phyloP scores from a whole-genome alignment of 2,888 invertebrate genomes.

The Hofmannophila pseudospretella region DNA sequence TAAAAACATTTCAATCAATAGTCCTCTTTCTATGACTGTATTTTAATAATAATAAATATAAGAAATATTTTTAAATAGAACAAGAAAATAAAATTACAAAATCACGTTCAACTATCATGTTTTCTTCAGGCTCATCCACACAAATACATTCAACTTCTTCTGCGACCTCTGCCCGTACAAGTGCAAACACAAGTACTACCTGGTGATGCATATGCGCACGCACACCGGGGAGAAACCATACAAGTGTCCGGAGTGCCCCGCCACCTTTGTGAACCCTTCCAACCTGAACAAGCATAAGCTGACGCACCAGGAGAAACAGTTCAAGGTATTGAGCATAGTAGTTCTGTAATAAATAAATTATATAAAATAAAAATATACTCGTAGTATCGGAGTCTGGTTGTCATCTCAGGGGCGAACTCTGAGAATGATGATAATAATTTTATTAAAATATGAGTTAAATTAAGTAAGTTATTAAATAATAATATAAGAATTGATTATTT shows the following conservation, averaged over 20 bases:
- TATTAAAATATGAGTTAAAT: too few relatives aligned
- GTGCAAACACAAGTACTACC: slow-evolving; percentile 70
- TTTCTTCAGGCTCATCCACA: slow-evolving; percentile 50
- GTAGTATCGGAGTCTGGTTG: not conserved
- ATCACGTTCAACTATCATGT: too few relatives aligned
- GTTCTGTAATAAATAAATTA: not conserved
- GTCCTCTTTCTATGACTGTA: too few relatives aligned
- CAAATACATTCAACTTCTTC: slow-evolving; percentile 71
- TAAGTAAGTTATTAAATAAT: too few relatives aligned
- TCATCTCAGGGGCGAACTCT: too few relatives aligned
- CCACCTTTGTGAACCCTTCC: slow-evolving; percentile 80
- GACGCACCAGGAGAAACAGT: slow-evolving; percentile 75
- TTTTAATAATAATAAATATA: too few relatives aligned
- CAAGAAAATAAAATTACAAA: too few relatives aligned
- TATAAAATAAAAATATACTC: not conserved
- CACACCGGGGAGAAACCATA: slow-evolving; percentile 72
- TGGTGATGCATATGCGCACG: slow-evolving; percentile 77
- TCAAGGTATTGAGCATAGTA: slow-evolving; percentile 53
- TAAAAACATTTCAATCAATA: too few relatives aligned
- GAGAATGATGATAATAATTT: too few relatives aligned
- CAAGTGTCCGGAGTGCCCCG: slow-evolving; percentile 70
- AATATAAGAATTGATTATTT: too few relatives aligned
- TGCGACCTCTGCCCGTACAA: slow-evolving; percentile 72
- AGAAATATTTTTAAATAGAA: too few relatives aligned
- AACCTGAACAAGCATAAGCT: slow-evolving; percentile 82